Evolutionary conservation across 30 jellyfish, hydroid and myxozoan genomes (phyloP).

Genomic region (Turritopsis rubra): DNA sequence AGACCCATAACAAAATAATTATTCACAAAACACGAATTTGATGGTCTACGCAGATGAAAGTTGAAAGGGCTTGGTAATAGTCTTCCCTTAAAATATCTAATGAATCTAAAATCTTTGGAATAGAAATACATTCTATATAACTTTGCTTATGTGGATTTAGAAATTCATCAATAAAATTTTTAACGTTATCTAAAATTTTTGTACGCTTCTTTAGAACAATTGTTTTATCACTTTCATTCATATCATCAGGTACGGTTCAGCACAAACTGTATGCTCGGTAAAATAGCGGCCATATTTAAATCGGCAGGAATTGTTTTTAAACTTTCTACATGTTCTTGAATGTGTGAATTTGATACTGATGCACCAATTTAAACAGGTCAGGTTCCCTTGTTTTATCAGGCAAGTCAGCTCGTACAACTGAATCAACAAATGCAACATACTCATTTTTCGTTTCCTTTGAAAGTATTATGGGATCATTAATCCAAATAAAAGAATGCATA

Average conservation of each 20-base stretch:
- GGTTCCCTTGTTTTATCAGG: not conserved
- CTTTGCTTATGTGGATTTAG: conserved; percentile 1
- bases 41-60: not conserved
- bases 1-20: conserved; percentile 16
- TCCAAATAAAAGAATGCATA: conserved; percentile 25
- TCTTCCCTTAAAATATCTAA: conserved; percentile 11
- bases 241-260: not conserved
- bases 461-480: conserved; percentile 11
- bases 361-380: not conserved
- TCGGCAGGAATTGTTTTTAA: not conserved
- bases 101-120: not conserved
- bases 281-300: not conserved
- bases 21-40: conserved; percentile 28
- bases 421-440: conserved; percentile 3
- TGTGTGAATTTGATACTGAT: not conserved
- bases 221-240: not conserved
- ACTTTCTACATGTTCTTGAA: conserved; percentile 3
- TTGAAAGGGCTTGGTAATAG: conserved; percentile 12
- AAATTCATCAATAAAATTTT: not conserved
- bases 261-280: not conserved
- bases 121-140: not conserved
- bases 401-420: not conserved
- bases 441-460: conserved; percentile 16
- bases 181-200: not conserved
- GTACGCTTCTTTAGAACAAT: not conserved